Percentiles rank a stretch among this genome's conserved stretches.
Conservation (phyloP, 2,797 vertebrate species). For the Alcedo quadribrachys region DNA sequence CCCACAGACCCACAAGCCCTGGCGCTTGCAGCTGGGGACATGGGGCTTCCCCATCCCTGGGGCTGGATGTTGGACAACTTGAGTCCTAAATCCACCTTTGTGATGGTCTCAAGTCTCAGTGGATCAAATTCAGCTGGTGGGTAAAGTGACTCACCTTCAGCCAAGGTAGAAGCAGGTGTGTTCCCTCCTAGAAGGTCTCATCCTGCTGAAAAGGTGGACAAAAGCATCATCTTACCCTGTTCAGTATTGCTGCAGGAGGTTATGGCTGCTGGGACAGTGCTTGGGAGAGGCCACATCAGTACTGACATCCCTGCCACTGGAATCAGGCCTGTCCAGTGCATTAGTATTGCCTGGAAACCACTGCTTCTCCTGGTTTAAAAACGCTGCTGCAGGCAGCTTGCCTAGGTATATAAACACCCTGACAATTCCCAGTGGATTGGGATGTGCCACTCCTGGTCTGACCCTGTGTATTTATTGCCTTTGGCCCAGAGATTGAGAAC, state of each 20-base stretch:
- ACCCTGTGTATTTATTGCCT: not conserved
- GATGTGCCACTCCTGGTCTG: not conserved
- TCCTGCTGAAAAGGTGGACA: rapidly evolving
- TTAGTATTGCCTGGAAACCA: not conserved
- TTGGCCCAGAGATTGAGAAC: not conserved
- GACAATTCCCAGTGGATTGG: not conserved
- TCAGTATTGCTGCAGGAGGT: not conserved
- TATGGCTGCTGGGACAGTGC: not conserved
- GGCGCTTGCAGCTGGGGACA: rapidly evolving
- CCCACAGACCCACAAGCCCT: not conserved
- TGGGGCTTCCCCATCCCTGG: not conserved
- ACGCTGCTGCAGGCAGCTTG: not conserved
- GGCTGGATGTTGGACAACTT: not conserved
- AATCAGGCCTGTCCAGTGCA: not conserved
- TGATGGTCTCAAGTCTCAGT: rapidly evolving
- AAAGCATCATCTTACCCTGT: not conserved
- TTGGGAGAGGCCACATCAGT: not conserved
- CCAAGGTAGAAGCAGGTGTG: rapidly evolving
- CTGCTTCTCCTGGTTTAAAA: not conserved
- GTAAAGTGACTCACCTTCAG: not conserved
- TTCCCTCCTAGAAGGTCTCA: not conserved
- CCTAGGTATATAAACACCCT: not conserved
- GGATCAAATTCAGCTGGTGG: not conserved
- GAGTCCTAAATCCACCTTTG: not conserved
- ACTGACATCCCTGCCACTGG: not conserved